Evolutionary conservation across 2,888 invertebrate genomes (phyloP).

Genomic region (Chromoteleia sp.): DNA sequence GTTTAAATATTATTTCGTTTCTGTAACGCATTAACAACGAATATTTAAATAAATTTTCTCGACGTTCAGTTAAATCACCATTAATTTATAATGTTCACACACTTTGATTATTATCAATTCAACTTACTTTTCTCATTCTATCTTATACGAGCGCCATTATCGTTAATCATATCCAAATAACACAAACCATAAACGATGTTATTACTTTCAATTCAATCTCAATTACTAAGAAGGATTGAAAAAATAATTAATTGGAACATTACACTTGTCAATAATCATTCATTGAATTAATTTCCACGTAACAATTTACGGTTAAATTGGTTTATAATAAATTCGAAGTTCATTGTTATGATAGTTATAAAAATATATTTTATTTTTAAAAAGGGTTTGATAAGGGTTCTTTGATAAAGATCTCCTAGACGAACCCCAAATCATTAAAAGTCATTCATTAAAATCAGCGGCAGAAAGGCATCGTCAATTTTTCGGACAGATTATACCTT

Average conservation of each 20-base stretch:
- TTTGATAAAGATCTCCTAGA: conserved; percentile 59
- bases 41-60: too few relatives aligned
- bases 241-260: too few relatives aligned
- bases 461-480: conserved; percentile 11
- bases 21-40: too few relatives aligned
- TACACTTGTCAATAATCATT: too few relatives aligned
- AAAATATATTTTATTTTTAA: too few relatives aligned
- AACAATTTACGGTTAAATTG: too few relatives aligned
- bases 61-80: background rate
- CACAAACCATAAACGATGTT: conserved; percentile 8
- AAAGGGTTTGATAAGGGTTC: too few relatives aligned
- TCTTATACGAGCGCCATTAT: background rate
- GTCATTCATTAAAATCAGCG: conserved; percentile 60
- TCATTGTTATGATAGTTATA: too few relatives aligned
- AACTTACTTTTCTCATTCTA: background rate
- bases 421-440: conserved; percentile 55
- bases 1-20: too few relatives aligned
- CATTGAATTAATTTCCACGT: too few relatives aligned
- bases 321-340: conserved; percentile 10
- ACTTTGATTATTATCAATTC: background rate
- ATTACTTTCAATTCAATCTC: too few relatives aligned
- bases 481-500: conserved; percentile 49
- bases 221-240: too few relatives aligned
- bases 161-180: conserved; percentile 17
- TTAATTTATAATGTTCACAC: background rate